Evolutionary conservation across 2,888 invertebrate species (phyloP), one percentile per base, ranked within the genome.

Genomic region (Caenorhabditis drosophilae): DNA sequence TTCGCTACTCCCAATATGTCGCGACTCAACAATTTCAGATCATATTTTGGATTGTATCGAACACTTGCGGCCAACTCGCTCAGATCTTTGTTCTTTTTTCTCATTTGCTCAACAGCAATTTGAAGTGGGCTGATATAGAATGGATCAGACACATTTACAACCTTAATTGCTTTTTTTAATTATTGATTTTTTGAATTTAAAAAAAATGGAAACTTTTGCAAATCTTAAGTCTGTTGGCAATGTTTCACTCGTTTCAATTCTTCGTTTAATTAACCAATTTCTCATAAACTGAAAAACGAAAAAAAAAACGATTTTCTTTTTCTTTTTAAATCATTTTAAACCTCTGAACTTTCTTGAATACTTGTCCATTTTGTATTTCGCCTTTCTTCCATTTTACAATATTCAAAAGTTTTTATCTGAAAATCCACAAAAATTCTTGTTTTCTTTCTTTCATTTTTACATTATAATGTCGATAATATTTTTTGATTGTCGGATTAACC

Each of bases 381-480:
- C 9, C 73, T 48, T 40, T 61, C 67, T 46, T 70, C 70, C 9
- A 69, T 57, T 25, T 76, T 72, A 20, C 64, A 54, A 34, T 76
- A 72, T 49, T 79, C 78, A 46, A 81, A 81, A n/a, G 61, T 58
- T 46, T 58, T 44, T 25, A 74, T 67, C 73, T 73, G 48, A 40
- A 31, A 31, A 31, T 31, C 6, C 6, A 31, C 23, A 22, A n/a
- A n/a, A 12, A 15, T 34, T 18, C 16, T 41, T 35, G 2, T 4
- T 20, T 42, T 4, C 22, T 9, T 9, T n/a, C 16, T 15, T 41
- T 20, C 6, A 55, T 2, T 12, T 51, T 49, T n/a, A 79, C 72
- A 61, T 76, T 70, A 52, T 81, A 75, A 45, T 79, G 69, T 35
- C 78, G 68, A 48, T 77, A 75, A 62, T 81, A 81, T 66, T 77